Base-by-base conservation (phyloP, 2,888 invertebrate species). In the Pseudococcus viburni region DNA sequence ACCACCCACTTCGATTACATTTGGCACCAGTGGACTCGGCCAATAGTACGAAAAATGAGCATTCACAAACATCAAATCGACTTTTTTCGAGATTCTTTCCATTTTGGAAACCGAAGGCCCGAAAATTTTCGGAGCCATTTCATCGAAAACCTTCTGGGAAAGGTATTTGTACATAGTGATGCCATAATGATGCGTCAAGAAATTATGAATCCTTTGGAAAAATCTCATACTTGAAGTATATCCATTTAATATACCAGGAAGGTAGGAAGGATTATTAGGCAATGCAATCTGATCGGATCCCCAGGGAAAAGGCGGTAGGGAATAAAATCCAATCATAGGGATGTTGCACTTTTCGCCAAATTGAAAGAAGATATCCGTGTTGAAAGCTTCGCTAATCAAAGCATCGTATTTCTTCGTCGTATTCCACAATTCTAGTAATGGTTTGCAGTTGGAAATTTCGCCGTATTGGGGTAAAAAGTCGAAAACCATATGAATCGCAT, bases 251-350 rank as follows among this genome's bases (percentile, higher is more conserved):
- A 42, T 17, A 85, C 64, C 8, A 1, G 89, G 88, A 39, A 88
- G 26, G 55, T 88, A 89, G 11, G 84, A 68, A 6, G 89, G 88
- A 48, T 84, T 88, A 51, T 88, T 42, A 1, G 84, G 85, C 22
- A 84, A 39, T 17, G 33, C 89, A 17, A 88, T 33, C 9, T n/a
- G 12, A 84, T 22, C 64, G 88, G 22, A 85, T 88, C 93, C 92
- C 94, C 94, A 95, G 0, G 95, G 94, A 93, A 94, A 93, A 85
- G 94, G 89, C 17, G 93, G 92, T 90, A 93, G 93, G 6, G 94
- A 93, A n/a, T 93, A 93, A 4, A 94, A 90, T 0, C 92, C 92
- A 0, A 95, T 92, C 0, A 77, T 26, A 1, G 87, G 80, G 15
- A 55, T 33, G n/a, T 19, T 11, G 39, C 80, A 55, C 2, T 42